A percentile compares a stretch with the other conserved stretches of the same genome.
These are phyloP conservation scores for Mesocentrotus franciscanus DNA, from an alignment of 53 echinoderm and acorn worm genomes.

Conservation along the genomic window DNA sequence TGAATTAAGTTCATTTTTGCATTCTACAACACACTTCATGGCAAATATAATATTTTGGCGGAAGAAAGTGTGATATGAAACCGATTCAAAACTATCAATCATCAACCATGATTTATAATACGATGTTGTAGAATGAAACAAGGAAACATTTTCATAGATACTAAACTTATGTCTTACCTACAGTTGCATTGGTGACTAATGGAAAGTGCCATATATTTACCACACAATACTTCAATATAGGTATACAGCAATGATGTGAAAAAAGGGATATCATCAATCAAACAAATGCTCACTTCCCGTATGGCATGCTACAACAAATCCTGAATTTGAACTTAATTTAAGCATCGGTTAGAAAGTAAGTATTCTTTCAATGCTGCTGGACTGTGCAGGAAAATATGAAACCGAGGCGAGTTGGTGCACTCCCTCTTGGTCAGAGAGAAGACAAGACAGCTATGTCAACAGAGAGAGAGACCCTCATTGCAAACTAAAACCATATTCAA, in stretches of 20 bases:
- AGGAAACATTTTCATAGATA: background rate
- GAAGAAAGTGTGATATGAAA: conserved; percentile 12
- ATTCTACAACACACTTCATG: background rate
- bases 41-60: background rate
- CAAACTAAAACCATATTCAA: conserved; percentile 53
- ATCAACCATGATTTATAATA: background rate
- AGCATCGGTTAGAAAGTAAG: too few relatives aligned
- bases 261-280: too few relatives aligned
- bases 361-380: too few relatives aligned
- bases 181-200: background rate
- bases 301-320: too few relatives aligned
- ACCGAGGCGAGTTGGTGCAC: background rate
- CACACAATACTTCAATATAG: too few relatives aligned
- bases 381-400: background rate
- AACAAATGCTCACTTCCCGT: too few relatives aligned
- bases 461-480: conserved; percentile 37
- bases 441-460: conserved; percentile 48
- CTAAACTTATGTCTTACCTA: background rate
- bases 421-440: background rate
- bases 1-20: background rate
- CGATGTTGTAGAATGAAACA: conserved; percentile 18
- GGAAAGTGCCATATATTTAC: background rate
- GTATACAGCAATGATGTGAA: too few relatives aligned
- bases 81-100: conserved; percentile 18
- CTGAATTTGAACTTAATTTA: too few relatives aligned